Percentiles rank a stretch among this genome's conserved stretches.
Conservation (phyloP, 1,140 invertebrate genomes). For the Lasaia peninsularis region DNA sequence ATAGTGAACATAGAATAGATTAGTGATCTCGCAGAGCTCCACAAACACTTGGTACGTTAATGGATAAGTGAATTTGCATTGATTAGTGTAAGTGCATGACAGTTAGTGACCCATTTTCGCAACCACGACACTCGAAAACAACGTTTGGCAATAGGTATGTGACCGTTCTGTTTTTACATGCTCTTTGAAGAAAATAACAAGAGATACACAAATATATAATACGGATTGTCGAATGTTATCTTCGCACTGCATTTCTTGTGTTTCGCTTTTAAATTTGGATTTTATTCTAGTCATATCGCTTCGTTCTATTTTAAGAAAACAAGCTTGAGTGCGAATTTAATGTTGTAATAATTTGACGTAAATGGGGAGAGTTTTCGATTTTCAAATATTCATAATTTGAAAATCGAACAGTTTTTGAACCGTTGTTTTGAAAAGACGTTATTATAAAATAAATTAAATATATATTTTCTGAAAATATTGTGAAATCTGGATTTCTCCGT, state of each 20-base stretch:
- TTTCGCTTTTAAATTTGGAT: constrained; percentile 7
- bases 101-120: constrained; percentile 67
- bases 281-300: constrained; percentile 9
- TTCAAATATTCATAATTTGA: no score
- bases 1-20: constrained; percentile 1
- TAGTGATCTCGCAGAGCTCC: background rate
- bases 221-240: background rate
- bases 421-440: no score
- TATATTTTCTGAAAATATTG: no score
- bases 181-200: constrained; percentile 50
- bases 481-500: no score
- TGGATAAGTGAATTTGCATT: constrained; percentile 38
- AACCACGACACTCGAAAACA: constrained; percentile 54
- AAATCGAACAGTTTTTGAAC: no score
- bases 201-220: constrained; percentile 19
- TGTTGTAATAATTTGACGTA: background rate
- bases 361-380: background rate
- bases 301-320: constrained; percentile 19
- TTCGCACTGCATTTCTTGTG: constrained; percentile 12
- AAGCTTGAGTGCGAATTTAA: constrained; percentile 10
- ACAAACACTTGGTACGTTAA: background rate
- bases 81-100: constrained; percentile 62
- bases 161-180: constrained; percentile 44
- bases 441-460: no score
- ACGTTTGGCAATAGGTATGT: constrained; percentile 60